Evolutionary conservation across 2,888 invertebrate species (phyloP), one percentile per base, ranked within the genome.

Genomic region (Nomada ruficornis): DNA sequence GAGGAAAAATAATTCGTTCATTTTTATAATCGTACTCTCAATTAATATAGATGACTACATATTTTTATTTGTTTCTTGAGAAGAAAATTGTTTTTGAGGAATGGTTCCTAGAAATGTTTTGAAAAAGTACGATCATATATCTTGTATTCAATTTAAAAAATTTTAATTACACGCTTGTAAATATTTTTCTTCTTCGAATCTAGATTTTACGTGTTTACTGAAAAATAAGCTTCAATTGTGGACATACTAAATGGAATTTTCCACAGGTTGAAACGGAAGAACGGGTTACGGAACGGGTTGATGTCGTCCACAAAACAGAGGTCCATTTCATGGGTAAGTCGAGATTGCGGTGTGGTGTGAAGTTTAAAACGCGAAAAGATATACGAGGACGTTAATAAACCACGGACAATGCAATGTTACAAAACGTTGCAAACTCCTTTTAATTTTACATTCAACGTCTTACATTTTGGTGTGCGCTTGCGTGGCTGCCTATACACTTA

Each of bases 251-350:
- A 18, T 18, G 10, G 5, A 47, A 73, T 65, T 74, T 20, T 75
- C 60, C 50, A 75, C 83, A 94, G 94, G 91, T 94, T 78, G 92
- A 94, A 79, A 90, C 91, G 23, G 94, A 94, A 87, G 91, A 94
- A 75, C 90, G 89, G 83, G 91, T 93, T 87, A 92, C 91, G 26
- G 94, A 95, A 91, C 94, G 90, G 89, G 94, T 94, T 59, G 94
- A 94, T 69, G 90, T 94, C 77, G 90, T 93, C 78, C 93, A 94
- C 89, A 93, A 94, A 93, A 94, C 94, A 80, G 94, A 95, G 93
- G 94, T 95, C 84, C 93, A 94, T 86, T 84, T 93, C 75, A 91
- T 93, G 91, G 94, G 94, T 94, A 91, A 94, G 94, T 93, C 93
- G 90, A 93, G 91, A 93, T 91, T 92, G 87, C 80, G 72, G 23